Evolutionary conservation across 2,113 vertebrate genomes (phyloP).

Genomic region (Sterna hirundo): DNA sequence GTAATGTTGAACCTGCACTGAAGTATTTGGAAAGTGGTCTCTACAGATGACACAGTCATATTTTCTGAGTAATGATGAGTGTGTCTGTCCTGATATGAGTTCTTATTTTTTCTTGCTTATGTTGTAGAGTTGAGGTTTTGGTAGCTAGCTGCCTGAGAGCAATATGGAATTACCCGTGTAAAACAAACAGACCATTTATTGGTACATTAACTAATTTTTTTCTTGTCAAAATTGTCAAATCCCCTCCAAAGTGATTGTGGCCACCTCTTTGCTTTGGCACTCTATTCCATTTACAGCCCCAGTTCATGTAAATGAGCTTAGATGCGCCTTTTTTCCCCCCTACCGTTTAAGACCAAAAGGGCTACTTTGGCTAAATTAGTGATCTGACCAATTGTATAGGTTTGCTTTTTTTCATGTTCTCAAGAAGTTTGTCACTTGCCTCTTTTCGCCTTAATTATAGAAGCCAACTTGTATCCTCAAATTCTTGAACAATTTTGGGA

Average conservation of each 20-base stretch:
- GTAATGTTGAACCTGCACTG: neutral
- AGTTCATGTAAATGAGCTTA: neutral
- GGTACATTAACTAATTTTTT: neutral
- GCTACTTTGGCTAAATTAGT: neutral
- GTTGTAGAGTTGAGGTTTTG: neutral
- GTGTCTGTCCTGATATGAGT: rapidly evolving
- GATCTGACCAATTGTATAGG: neutral
- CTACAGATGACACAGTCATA: neutral
- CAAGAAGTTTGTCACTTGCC: neutral
- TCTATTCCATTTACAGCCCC: neutral
- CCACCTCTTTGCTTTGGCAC: neutral
- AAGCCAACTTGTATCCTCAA: neutral
- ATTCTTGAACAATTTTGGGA: neutral
- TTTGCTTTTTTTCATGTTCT: neutral
- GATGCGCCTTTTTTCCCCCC: neutral
- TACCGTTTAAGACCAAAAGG: neutral
- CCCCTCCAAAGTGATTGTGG: neutral
- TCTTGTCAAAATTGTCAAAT: neutral
- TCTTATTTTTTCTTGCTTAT: neutral
- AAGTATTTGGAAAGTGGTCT: neutral
- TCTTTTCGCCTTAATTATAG: neutral
- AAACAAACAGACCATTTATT: neutral
- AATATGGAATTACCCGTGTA: neutral
- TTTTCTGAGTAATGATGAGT: neutral
- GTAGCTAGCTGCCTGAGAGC: neutral